Percentiles rank a stretch among this genome's conserved stretches.
These are phyloP conservation scores for Nematolebias whitei DNA, from an alignment of 2,113 vertebrate species.

Conservation along the genomic window DNA sequence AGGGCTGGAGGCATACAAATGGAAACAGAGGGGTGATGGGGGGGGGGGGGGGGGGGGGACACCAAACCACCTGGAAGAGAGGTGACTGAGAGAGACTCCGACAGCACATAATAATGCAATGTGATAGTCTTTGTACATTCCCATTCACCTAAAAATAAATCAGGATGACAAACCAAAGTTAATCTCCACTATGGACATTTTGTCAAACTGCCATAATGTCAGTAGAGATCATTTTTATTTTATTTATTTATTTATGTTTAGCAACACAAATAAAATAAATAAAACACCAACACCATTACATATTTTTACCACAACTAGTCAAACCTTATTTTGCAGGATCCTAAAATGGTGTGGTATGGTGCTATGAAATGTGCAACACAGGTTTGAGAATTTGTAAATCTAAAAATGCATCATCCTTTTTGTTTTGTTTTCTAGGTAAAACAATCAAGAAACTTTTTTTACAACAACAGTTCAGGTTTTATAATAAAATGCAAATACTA, in stretches of 20 bases:
- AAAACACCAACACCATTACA: constrained; percentile 2
- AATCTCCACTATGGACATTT: constrained; percentile 47
- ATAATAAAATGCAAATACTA: not conserved
- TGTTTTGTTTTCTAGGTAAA: not conserved
- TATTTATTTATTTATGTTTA: too few relatives aligned
- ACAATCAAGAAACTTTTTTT: constrained; percentile 1
- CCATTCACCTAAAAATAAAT: constrained; percentile 66
- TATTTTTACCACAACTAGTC: not conserved
- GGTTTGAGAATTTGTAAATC: constrained; percentile 26
- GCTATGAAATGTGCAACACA: constrained; percentile 18
- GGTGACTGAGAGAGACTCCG: constrained; percentile 62
- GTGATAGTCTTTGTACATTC: constrained; percentile 55
- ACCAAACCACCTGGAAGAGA: constrained; percentile 66
- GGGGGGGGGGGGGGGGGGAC: constrained; percentile 35
- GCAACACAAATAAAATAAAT: too few relatives aligned
- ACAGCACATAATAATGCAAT: constrained; percentile 67
- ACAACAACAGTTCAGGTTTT: constrained; percentile 24
- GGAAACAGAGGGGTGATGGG: constrained; percentile 35
- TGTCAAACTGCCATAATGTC: constrained; percentile 35
- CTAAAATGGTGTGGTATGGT: constrained; percentile 6
- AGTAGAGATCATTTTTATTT: too few relatives aligned
- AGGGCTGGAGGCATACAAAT: constrained; percentile 7
- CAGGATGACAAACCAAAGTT: constrained; percentile 53
- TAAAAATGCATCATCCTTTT: constrained; percentile 4
- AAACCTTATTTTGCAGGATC: constrained; percentile 11